Percentiles rank a stretch among this genome's conserved stretches.
These are phyloP conservation scores for Odobenus rosmarus DNA, from an alignment of 2,113 vertebrate species.

Conservation along the genomic window DNA sequence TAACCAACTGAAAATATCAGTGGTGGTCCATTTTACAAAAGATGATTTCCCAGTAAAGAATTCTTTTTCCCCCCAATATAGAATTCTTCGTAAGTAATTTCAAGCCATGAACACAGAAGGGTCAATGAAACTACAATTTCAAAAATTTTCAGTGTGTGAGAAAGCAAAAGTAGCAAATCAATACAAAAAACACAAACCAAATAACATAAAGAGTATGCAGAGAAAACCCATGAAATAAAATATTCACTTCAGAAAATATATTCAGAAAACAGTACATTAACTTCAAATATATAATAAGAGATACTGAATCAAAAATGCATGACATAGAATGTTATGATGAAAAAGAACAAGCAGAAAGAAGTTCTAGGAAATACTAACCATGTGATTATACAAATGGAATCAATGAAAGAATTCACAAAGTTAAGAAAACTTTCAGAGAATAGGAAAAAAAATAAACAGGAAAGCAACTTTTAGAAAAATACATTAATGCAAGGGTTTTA, in stretches of 20 bases:
- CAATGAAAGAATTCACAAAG: background rate
- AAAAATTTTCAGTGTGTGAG: background rate
- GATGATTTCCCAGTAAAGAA: background rate
- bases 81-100: background rate
- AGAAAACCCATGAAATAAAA: background rate
- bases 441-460: background rate
- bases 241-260: background rate
- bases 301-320: background rate
- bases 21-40: background rate
- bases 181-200: background rate
- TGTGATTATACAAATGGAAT: background rate
- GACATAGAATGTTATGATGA: background rate
- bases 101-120: background rate
- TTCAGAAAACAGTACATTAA: background rate
- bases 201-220: background rate
- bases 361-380: background rate
- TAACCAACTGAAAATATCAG: background rate
- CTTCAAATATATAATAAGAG: background rate
- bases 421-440: background rate
- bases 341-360: background rate
- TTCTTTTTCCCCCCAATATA: background rate
- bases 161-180: background rate
- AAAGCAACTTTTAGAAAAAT: background rate
- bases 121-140: background rate
- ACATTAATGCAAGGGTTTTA: background rate